Percentiles rank a stretch among this genome's conserved stretches.
phyloP scores from a whole-genome alignment of 2,113 vertebrate genomes.

The Piaya cayana region DNA sequence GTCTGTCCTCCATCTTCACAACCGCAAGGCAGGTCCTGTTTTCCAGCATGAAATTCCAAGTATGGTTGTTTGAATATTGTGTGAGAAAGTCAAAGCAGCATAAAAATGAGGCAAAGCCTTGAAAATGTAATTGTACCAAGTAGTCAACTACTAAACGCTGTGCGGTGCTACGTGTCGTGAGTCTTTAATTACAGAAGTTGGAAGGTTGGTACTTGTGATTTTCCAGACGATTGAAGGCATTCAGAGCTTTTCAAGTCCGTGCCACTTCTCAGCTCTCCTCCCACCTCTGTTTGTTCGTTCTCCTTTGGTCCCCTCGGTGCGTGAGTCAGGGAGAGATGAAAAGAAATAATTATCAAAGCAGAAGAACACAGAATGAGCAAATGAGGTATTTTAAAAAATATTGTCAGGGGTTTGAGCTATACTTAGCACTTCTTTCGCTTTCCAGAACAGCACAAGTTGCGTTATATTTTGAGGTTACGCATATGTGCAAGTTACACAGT shows the following conservation, averaged over 20 bases:
- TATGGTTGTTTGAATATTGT: neutral
- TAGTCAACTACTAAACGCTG: neutral
- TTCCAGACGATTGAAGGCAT: conserved; percentile 64
- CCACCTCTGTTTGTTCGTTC: conserved; percentile 60
- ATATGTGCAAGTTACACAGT: neutral
- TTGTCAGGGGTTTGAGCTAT: conserved; percentile 35
- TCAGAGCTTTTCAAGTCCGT: conserved; percentile 56
- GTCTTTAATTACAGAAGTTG: conserved; percentile 47
- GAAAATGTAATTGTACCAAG: neutral
- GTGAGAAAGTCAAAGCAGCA: neutral
- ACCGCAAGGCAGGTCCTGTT: neutral
- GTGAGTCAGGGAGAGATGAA: conserved; percentile 65
- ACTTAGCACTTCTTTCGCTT: conserved; percentile 14
- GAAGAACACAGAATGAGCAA: conserved; percentile 34
- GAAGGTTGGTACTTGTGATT: conserved; percentile 57
- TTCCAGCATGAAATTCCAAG: neutral
- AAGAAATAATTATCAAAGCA: conserved; percentile 66
- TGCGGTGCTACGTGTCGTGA: neutral
- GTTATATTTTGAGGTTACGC: neutral
- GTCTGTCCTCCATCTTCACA: neutral
- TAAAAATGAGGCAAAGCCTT: neutral
- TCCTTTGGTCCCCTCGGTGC: conserved; percentile 39
- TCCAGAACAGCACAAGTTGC: neutral
- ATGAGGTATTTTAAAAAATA: conserved; percentile 23
- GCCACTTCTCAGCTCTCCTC: conserved; percentile 34